Conservation (phyloP, 2,113 vertebrate genomes). For the Oostethus manadensis region DNA sequence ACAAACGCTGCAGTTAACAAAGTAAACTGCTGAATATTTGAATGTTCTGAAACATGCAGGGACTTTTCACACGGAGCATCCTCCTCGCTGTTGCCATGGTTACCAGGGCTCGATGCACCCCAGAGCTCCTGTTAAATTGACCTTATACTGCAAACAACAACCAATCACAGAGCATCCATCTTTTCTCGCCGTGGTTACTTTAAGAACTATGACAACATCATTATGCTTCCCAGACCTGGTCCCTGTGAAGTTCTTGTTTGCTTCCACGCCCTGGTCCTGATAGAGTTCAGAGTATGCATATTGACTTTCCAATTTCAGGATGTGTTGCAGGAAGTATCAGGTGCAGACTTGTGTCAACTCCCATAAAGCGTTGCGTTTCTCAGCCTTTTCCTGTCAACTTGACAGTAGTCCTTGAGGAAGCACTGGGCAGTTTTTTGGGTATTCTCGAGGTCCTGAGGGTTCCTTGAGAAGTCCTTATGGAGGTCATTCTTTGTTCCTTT, state of each 20-base stretch:
- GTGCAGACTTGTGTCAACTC: no score
- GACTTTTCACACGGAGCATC: slow-evolving; percentile 29
- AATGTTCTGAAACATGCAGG: slow-evolving; percentile 3
- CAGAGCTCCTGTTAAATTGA: not conserved
- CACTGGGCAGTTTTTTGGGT: no score
- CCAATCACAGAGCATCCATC: slow-evolving; percentile 11
- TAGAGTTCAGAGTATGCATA: no score
- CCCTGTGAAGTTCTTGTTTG: not conserved
- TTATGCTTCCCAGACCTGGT: not conserved
- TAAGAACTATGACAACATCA: not conserved
- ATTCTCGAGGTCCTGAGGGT: no score
- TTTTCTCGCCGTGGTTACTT: not conserved
- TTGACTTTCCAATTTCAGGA: no score
- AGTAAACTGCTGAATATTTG: slow-evolving; percentile 35
- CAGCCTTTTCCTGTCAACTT: no score
- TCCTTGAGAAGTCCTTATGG: no score
- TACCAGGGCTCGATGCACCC: slow-evolving; percentile 15
- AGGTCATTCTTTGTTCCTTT: no score
- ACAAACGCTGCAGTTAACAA: slow-evolving; percentile 35
- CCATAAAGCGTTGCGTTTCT: no score
- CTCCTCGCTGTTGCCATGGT: slow-evolving; percentile 20
- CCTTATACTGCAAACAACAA: not conserved
- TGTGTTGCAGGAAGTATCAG: no score
- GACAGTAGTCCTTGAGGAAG: no score
- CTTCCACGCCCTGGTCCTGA: not conserved